A percentile compares a stretch with the other conserved stretches of the same genome.
phyloP scores from a whole-genome alignment of 23 tunicate genomes.

The Clavelina lepadiformis region DNA sequence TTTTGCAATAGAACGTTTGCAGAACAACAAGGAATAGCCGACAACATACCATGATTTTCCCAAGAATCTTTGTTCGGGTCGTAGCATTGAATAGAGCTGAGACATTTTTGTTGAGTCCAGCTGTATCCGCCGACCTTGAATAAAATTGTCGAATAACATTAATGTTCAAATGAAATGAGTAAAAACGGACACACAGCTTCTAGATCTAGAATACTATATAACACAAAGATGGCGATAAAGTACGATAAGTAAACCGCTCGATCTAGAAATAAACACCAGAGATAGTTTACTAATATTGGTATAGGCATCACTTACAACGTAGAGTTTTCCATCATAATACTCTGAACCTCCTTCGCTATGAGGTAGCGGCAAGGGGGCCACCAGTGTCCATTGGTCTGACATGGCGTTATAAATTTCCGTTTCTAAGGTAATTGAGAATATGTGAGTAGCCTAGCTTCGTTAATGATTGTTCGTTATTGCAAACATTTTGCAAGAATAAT shows the following conservation, averaged over 20 bases:
- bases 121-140: constrained; percentile 95
- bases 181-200: no score
- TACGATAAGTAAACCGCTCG: neutral
- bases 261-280: neutral
- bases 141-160: no score
- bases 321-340: constrained; percentile 72
- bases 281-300: neutral
- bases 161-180: no score
- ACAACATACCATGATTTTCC: constrained; percentile 94
- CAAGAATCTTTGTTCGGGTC: constrained; percentile 93
- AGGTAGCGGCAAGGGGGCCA: constrained; percentile 93
- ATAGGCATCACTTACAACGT: constrained; percentile 40
- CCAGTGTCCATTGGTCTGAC: constrained; percentile 99
- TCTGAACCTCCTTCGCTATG: constrained; percentile 97
- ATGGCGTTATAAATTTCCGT: constrained; percentile 97
- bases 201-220: no score
- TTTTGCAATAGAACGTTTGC: no score
- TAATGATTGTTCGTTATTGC: no score
- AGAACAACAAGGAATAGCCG: no score
- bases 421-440: no score
- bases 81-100: constrained; percentile 88
- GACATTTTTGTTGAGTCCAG: constrained; percentile 99
- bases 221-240: neutral
- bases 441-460: no score
- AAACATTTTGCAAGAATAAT: neutral